phyloP scores from a whole-genome alignment of 2,797 vertebrate genomes.

The Anas georgica region DNA sequence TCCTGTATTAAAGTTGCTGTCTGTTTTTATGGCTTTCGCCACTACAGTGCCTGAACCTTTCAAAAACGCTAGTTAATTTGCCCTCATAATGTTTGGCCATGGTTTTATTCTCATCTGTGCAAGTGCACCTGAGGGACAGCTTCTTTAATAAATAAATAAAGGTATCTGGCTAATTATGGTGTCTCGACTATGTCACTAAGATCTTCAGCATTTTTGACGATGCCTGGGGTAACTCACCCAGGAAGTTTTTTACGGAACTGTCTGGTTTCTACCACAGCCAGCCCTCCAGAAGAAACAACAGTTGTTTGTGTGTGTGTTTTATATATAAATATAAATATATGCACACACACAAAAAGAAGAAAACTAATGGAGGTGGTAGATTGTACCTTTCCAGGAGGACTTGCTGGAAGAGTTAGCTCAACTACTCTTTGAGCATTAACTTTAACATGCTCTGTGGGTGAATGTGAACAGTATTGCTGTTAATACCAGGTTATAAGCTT shows the following conservation, averaged over 20 bases:
- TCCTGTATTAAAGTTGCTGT: background rate
- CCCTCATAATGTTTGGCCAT: background rate
- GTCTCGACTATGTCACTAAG: background rate
- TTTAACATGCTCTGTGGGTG: background rate
- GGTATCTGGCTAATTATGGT: background rate
- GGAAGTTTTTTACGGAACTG: background rate
- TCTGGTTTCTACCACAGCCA: background rate
- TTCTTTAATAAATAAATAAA: background rate
- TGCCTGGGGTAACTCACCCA: background rate
- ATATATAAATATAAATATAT: background rate
- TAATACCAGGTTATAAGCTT: background rate
- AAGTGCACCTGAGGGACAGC: background rate
- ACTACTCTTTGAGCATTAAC: background rate
- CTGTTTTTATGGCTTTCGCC: background rate
- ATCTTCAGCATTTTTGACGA: background rate
- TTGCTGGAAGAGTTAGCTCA: background rate
- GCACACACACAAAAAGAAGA: background rate
- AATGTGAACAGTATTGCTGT: background rate
- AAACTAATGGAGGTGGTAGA: background rate
- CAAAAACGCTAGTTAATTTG: background rate
- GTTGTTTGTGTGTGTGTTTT: background rate
- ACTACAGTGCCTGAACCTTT: background rate
- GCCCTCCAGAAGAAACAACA: background rate
- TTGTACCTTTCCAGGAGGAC: background rate
- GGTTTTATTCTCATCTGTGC: background rate